Conservation (phyloP, 2,113 vertebrate genomes). For the Thinocorus orbignyianus region DNA sequence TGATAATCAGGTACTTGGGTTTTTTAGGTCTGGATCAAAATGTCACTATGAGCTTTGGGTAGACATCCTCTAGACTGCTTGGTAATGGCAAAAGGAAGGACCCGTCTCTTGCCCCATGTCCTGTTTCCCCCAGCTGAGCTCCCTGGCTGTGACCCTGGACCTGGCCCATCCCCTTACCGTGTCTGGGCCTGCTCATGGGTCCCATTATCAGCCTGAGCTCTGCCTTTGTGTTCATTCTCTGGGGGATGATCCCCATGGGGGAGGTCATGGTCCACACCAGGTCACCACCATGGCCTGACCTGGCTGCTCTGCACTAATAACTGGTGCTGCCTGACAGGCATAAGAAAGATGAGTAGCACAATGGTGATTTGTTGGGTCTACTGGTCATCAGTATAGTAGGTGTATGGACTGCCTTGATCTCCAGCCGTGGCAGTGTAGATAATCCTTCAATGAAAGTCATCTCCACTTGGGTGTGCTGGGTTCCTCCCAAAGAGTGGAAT, state of each 20-base stretch:
- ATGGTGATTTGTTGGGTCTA: background rate
- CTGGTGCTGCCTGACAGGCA: background rate
- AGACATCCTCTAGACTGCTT: background rate
- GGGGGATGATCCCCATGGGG: accelerated
- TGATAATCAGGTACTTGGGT: background rate
- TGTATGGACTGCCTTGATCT: background rate
- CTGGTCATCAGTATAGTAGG: accelerated
- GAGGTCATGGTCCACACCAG: accelerated
- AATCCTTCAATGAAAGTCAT: background rate
- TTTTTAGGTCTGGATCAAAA: background rate
- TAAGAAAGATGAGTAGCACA: background rate
- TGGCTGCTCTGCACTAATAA: accelerated
- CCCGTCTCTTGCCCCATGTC: background rate
- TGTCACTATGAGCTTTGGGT: background rate
- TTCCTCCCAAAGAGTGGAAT: background rate
- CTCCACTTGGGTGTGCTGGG: background rate
- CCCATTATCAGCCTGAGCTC: background rate
- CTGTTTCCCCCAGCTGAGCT: background rate
- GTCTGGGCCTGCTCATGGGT: background rate
- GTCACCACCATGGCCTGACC: accelerated
- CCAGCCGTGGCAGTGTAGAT: background rate
- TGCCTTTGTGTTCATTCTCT: accelerated
- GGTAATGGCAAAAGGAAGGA: background rate
- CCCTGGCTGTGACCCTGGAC: background rate
- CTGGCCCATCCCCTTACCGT: accelerated